Percentiles rank a stretch among this genome's conserved stretches.
phyloP scores from a whole-genome alignment of 2,888 invertebrate genomes.

The Plebejus melissa region DNA sequence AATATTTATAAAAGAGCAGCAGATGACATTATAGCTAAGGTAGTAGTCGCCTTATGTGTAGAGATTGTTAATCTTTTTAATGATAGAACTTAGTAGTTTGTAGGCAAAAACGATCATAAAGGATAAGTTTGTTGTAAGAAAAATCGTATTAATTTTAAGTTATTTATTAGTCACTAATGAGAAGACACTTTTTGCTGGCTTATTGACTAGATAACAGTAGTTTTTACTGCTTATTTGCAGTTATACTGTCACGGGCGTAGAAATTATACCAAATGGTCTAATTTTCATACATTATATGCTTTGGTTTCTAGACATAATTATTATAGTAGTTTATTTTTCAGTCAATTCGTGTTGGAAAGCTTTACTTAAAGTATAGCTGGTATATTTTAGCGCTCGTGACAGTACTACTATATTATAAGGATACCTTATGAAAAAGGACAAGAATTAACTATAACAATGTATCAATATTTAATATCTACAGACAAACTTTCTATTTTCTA shows the following conservation, averaged over 20 bases:
- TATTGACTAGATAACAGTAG: conserved; percentile 2
- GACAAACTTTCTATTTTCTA: background rate
- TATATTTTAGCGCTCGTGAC: background rate
- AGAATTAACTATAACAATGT: background rate
- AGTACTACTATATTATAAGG: background rate
- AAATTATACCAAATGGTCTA: background rate
- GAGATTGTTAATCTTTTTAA: background rate
- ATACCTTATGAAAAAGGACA: background rate
- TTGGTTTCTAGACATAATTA: background rate
- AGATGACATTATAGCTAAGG: background rate
- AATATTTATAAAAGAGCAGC: conserved; percentile 1
- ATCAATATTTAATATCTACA: background rate
- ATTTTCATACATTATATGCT: background rate
- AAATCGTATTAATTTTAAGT: background rate
- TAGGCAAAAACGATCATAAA: conserved; percentile 7
- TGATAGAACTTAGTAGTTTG: background rate
- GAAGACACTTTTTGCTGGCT: conserved; percentile 18
- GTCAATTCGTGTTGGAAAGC: background rate
- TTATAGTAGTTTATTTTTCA: background rate
- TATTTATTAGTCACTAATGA: conserved; percentile 10
- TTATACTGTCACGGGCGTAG: background rate
- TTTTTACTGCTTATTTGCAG: background rate
- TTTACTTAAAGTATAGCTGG: no score
- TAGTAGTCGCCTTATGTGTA: background rate
- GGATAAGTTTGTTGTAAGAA: background rate